A percentile compares a stretch with the other conserved stretches of the same genome.
phyloP scores from a whole-genome alignment of 2,888 invertebrate genomes.

The Amitus sp. region DNA sequence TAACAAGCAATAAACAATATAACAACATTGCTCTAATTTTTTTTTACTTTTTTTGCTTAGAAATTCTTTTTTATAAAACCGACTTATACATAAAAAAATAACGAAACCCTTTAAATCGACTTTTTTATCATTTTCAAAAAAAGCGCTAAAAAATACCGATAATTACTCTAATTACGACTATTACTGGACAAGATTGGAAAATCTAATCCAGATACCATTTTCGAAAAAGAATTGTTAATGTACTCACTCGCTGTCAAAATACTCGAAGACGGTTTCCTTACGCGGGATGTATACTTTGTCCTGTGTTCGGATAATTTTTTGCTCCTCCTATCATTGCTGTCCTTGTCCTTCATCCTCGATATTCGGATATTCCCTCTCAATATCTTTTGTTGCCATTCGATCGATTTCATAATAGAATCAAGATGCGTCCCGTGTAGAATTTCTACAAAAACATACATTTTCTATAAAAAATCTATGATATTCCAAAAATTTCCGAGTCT shows the following conservation, averaged over 20 bases:
- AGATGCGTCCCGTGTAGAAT: constrained; percentile 75
- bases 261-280: constrained; percentile 67
- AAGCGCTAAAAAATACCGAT: too few species aligned
- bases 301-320: constrained; percentile 65
- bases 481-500: too few species aligned
- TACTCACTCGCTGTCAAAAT: constrained; percentile 67
- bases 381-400: constrained; percentile 83
- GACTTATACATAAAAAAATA: too few species aligned
- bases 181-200: background rate
- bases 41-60: too few species aligned
- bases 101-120: too few species aligned
- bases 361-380: constrained; percentile 64
- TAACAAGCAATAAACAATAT: too few species aligned
- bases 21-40: too few species aligned
- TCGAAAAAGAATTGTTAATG: background rate
- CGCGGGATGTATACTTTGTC: constrained; percentile 66
- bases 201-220: too few species aligned
- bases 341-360: constrained; percentile 59
- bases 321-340: constrained; percentile 59
- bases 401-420: constrained; percentile 77
- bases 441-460: too few species aligned
- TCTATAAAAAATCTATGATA: too few species aligned
- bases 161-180: background rate
- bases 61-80: too few species aligned
- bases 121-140: too few species aligned